Evolutionary conservation across 2,113 vertebrate genomes (phyloP).

Genomic region (Stigmatopora nigra): DNA sequence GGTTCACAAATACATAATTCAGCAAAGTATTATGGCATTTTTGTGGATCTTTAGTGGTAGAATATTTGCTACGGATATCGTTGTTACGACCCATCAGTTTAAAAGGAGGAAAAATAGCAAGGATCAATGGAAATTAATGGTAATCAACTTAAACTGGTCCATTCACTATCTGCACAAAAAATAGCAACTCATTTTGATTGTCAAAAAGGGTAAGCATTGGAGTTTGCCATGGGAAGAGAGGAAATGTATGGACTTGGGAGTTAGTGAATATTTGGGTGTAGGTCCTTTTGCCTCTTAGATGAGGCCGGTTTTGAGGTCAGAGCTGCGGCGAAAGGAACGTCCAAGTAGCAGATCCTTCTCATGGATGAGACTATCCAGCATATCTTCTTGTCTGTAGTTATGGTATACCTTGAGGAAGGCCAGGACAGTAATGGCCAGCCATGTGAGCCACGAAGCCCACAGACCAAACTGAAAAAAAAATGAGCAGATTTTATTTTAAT

Average conservation of each 20-base stretch:
- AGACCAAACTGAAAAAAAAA: constrained; percentile 79
- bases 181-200: constrained; percentile 50
- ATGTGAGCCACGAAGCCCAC: constrained; percentile 93
- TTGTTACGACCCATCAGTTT: constrained; percentile 19
- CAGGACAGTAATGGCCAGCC: constrained; percentile 84
- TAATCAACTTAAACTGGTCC: constrained; percentile 26
- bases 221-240: constrained; percentile 38
- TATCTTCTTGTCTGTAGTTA: constrained; percentile 90
- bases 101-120: constrained; percentile 9
- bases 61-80: constrained; percentile 17
- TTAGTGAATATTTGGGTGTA: constrained; percentile 15
- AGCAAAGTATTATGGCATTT: constrained; percentile 17
- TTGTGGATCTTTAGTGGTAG: constrained; percentile 17
- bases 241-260: constrained; percentile 8
- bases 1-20: constrained; percentile 40
- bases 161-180: constrained; percentile 23
- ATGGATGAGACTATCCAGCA: constrained; percentile 88
- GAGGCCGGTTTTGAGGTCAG: constrained; percentile 80
- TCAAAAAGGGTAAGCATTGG: constrained; percentile 46
- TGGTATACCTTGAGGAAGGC: constrained; percentile 95
- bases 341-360: constrained; percentile 94
- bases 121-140: constrained; percentile 1
- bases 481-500: neutral
- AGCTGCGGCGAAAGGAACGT: constrained; percentile 69
- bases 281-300: constrained; percentile 66